Evolutionary conservation across 92 coral and sea anemone species (phyloP).

Genomic region (Porites rus): DNA sequence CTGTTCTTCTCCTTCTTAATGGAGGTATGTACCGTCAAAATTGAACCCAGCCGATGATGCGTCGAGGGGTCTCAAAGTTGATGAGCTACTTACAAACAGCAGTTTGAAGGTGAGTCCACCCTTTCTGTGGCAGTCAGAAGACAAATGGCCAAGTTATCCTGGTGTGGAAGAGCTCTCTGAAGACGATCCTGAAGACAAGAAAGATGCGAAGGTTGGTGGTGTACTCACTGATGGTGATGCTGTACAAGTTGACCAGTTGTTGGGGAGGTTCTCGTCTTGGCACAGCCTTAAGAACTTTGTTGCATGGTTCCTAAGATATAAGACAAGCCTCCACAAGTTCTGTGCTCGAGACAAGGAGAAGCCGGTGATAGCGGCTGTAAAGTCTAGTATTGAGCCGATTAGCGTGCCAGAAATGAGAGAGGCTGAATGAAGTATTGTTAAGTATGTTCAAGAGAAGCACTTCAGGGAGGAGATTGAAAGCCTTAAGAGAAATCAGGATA

Average conservation of each 20-base stretch:
- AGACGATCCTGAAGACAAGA: no score
- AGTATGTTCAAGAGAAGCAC: background rate
- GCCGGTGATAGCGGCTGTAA: background rate
- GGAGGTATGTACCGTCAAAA: no score
- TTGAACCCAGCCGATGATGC: slow-evolving; percentile 63
- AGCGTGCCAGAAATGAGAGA: background rate
- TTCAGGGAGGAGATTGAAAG: background rate
- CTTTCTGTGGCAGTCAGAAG: slow-evolving; percentile 32
- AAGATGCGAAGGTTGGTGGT: no score
- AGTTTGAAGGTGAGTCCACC: slow-evolving; percentile 51
- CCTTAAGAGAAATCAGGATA: no score
- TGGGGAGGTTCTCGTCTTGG: no score
- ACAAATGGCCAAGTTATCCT: slow-evolving; percentile 33
- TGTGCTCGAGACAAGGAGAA: background rate
- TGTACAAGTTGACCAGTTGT: no score
- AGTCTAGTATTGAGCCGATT: background rate
- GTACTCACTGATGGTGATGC: no score
- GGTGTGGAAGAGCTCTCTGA: no score
- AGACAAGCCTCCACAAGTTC: slow-evolving; percentile 1
- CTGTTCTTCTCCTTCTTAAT: no score
- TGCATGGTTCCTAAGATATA: no score
- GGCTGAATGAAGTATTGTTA: background rate
- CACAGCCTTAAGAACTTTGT: no score
- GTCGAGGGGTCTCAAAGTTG: slow-evolving; percentile 55
- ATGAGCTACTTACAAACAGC: slow-evolving; percentile 24